These are phyloP conservation scores for Arctopsyche grandis DNA, from an alignment of 1,140 invertebrate species.

Conservation along the genomic window DNA sequence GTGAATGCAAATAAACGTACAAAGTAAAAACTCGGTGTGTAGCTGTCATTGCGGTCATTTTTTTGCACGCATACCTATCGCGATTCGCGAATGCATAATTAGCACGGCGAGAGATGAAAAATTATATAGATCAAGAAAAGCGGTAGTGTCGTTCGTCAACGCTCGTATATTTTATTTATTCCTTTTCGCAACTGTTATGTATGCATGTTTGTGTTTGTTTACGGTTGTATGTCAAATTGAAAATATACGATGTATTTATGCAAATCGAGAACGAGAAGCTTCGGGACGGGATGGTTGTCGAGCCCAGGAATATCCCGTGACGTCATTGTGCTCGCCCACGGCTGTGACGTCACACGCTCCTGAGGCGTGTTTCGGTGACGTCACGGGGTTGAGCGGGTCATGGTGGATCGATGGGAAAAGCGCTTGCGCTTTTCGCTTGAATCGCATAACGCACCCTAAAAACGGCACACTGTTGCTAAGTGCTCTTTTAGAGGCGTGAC, in stretches of 20 bases:
- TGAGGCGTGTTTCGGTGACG: slow-evolving; percentile 30
- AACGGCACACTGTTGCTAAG: background rate
- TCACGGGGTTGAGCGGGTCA: slow-evolving; percentile 39
- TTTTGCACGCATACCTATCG: background rate
- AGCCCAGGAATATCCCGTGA: slow-evolving; percentile 32
- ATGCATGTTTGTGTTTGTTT: background rate
- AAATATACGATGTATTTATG: background rate
- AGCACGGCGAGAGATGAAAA: background rate
- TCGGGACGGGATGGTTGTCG: background rate
- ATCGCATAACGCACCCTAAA: background rate
- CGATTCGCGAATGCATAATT: slow-evolving; percentile 19
- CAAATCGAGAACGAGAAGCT: background rate
- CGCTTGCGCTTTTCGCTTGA: background rate
- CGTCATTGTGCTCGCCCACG: background rate
- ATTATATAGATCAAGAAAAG: slow-evolving; percentile 26
- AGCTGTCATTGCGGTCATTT: slow-evolving; percentile 30
- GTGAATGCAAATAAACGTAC: slow-evolving; percentile 4
- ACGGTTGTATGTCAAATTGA: background rate
- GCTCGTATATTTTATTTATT: background rate
- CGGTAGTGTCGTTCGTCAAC: background rate
- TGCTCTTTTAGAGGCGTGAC: background rate
- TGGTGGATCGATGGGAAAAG: background rate
- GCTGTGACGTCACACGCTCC: background rate
- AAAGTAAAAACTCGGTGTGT: slow-evolving; percentile 13
- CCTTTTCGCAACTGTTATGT: background rate